Base-by-base conservation (phyloP, 2,797 vertebrate species). In the Denticeps clupeoides region DNA sequence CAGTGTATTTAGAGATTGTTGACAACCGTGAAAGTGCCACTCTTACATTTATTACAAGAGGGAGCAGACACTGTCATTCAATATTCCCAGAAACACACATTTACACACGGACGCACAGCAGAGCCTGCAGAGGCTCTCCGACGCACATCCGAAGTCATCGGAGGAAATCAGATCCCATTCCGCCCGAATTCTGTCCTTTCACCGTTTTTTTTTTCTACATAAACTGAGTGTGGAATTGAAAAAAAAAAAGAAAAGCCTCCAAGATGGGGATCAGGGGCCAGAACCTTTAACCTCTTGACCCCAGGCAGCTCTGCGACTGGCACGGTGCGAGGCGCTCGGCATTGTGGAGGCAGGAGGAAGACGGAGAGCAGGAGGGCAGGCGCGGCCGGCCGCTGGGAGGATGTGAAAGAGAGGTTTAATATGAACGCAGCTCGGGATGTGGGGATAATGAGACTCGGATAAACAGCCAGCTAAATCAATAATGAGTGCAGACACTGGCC, bases 1-100 rank as follows among this genome's bases (percentile, higher is more conserved):
- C 65, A 73, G 54, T 75, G 69, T 77, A 76, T 82, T 81, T 83
- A 79, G 70, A 55, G 55, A 73, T 67, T 70, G 72, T 73, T 81
- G 78, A 80, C 78, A 82, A 69, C 70, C 70, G 50, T 79, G 68
- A 80, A 82, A 82, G 73, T 67, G 69, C 63, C 65, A 74, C 73
- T 73, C 69, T 74, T 66, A 79, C 67, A 74, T 79, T 77, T 77
- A 77, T 74, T 75, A 78, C 69, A 70, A 72, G 72, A 72, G 61
- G 60, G 68, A 63, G 51, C 58, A 58, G 66, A 62, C 57, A 58
- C 65, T 71, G 77, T 72, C 75, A 73, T 72, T 76, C 70, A 72
- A 67, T 56, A 51, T 47, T 31, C 49, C 33, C 21, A 25, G 40
- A 51, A 47, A 56, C 23, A 45, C 31, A 31, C 21, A 44, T 25